Base-by-base conservation (phyloP, 2,797 vertebrate species). In the Psittacula derbiana region DNA sequence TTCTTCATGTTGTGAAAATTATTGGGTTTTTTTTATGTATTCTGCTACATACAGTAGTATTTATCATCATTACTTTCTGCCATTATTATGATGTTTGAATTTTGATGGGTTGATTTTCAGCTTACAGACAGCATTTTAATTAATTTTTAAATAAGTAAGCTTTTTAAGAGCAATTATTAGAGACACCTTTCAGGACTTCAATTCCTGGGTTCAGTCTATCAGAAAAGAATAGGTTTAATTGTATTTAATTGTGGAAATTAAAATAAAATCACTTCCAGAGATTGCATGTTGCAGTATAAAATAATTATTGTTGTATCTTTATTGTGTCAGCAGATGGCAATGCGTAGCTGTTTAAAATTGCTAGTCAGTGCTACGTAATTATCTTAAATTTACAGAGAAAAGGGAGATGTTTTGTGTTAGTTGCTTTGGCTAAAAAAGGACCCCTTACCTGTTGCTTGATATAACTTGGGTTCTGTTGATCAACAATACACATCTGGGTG, bases 251-350 rank as follows among this genome's bases (percentile, higher is more conserved):
- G 16, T 80, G 46, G 36, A 67, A 90, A 64, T 8, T 21, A 47
- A 70, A 62, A 46, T 20, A 52, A 36, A 71, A 41, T 70, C 70
- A 24, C 11, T 78, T 78, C 24, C 19, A 47, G 44, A 61, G 14
- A 25, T 7, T 52, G 19, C 10, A 0, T n/a, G 11, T 57, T 76
- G 8, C 19, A 7, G 4, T 41, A 23, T 46, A 60, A 60, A 38
- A 25, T 69, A 60, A 53, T 69, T 40, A 20, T 38, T 24, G 80
- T 53, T 84, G 25, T 82, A 8, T 60, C 57, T 87, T 69, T 61
- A 43, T 33, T 53, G 10, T n/a, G 61, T 46, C 86, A 76, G 92
- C 73, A 97, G 97, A 58, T 97, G 96, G 96, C 94, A 91, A 64
- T 92, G 57, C 88, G 57, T 67, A 69, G 47, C 89, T 88, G 41